phyloP scores from a whole-genome alignment of 2,113 vertebrate species.

The Catharus minimus region DNA sequence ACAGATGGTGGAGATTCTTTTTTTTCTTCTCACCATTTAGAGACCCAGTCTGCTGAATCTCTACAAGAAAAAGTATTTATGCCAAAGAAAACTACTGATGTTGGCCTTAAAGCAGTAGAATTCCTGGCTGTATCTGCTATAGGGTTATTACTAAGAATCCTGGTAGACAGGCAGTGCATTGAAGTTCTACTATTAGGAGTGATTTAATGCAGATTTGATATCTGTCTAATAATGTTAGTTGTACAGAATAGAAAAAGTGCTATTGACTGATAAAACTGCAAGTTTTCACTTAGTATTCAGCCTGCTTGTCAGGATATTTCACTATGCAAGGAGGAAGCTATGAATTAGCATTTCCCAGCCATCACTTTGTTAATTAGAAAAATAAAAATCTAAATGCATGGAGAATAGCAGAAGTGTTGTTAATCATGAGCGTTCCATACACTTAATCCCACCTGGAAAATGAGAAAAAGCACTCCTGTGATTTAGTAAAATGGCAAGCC shows the following conservation, averaged over 20 bases:
- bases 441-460: not conserved
- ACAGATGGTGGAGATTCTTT: slow-evolving; percentile 21
- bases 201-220: not conserved
- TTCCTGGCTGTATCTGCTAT: not conserved
- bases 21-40: not conserved
- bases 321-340: not conserved
- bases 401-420: not conserved
- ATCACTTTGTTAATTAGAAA: not conserved
- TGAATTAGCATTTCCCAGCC: not conserved
- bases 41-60: not conserved
- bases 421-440: not conserved
- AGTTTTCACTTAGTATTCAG: not conserved
- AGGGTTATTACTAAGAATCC: not conserved
- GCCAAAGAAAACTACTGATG: slow-evolving; percentile 25
- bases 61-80: not conserved
- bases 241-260: not conserved
- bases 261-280: not conserved
- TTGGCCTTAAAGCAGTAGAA: not conserved
- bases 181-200: not conserved
- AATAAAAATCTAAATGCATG: not conserved
- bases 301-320: not conserved
- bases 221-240: not conserved
- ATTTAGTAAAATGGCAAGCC: not conserved
- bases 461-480: not conserved
- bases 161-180: not conserved